A percentile compares a stretch with the other conserved stretches of the same genome.
These are phyloP conservation scores for Morpho deidamia DNA, from an alignment of 2,888 invertebrate species.

Conservation along the genomic window DNA sequence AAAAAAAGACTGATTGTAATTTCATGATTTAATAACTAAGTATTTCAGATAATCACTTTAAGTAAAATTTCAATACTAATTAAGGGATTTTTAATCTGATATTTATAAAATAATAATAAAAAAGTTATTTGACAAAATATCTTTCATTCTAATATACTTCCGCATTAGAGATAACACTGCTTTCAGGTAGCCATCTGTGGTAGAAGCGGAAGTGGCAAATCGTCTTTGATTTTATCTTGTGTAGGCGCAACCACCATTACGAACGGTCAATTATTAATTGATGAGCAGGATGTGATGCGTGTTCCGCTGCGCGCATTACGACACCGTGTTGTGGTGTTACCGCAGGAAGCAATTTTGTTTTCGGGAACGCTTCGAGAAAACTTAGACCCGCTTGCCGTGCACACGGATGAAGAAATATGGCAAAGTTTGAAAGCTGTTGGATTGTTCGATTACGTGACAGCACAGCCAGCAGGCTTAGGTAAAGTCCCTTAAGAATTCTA, in stretches of 20 bases:
- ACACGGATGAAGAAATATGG: slow-evolving; percentile 87
- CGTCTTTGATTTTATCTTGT: slow-evolving; percentile 85
- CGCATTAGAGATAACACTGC: background rate
- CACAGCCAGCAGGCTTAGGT: slow-evolving; percentile 84
- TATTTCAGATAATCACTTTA: no score
- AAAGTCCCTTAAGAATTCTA: slow-evolving; percentile 17
- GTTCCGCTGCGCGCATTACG: slow-evolving; percentile 83
- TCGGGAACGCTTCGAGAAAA: slow-evolving; percentile 88
- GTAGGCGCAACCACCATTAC: slow-evolving; percentile 83
- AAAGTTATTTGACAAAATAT: no score
- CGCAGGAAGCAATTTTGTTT: slow-evolving; percentile 89
- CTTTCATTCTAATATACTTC: no score
- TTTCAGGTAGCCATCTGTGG: slow-evolving; percentile 82
- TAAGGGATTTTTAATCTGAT: no score
- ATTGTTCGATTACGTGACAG: slow-evolving; percentile 81
- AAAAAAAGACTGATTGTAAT: no score
- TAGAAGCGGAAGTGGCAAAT: slow-evolving; percentile 87
- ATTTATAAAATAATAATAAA: no score
- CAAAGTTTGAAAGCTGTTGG: slow-evolving; percentile 84
- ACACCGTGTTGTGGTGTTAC: slow-evolving; percentile 86
- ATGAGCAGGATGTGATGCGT: slow-evolving; percentile 81
- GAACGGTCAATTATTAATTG: slow-evolving; percentile 83
- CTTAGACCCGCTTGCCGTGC: slow-evolving; percentile 84
- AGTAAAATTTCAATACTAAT: no score
- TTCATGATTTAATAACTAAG: no score